Percentiles rank a stretch among this genome's conserved stretches.
phyloP scores from a whole-genome alignment of 2,888 invertebrate genomes.

The Melanophora roralis region DNA sequence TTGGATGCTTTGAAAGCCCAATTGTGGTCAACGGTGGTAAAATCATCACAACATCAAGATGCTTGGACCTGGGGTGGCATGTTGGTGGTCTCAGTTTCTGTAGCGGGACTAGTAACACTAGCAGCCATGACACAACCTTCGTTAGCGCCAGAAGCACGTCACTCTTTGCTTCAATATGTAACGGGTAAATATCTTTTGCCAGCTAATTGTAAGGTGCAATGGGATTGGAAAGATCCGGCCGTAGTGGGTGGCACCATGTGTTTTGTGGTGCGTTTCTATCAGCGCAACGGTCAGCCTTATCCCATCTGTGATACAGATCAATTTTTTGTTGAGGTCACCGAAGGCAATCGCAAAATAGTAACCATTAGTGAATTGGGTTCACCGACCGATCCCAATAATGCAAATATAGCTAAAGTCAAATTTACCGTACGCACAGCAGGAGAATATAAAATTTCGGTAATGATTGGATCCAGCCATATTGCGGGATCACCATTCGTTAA shows the following conservation, averaged over 20 bases:
- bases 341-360: conserved; percentile 89
- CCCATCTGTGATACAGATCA: conserved; percentile 96
- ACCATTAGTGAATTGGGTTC: conserved; percentile 93
- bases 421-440: conserved; percentile 95
- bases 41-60: conserved; percentile 90
- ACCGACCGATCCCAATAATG: conserved; percentile 88
- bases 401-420: conserved; percentile 91
- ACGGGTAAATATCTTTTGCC: conserved; percentile 94
- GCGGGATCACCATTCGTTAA: conserved; percentile 91
- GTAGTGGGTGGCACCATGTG: conserved; percentile 94
- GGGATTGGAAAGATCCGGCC: conserved; percentile 95
- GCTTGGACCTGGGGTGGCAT: conserved; percentile 96
- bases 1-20: conserved; percentile 88
- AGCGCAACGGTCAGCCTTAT: conserved; percentile 95
- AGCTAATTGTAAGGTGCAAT: conserved; percentile 87
- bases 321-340: conserved; percentile 90
- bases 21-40: conserved; percentile 91
- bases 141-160: conserved; percentile 92
- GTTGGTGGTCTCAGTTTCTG: conserved; percentile 92
- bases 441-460: conserved; percentile 89
- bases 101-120: conserved; percentile 91
- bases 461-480: conserved; percentile 88
- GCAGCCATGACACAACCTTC: conserved; percentile 95
- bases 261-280: conserved; percentile 93
- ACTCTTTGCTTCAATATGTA: conserved; percentile 92